phyloP scores from a whole-genome alignment of 2,888 invertebrate genomes.

The Cephus nigrinus region DNA sequence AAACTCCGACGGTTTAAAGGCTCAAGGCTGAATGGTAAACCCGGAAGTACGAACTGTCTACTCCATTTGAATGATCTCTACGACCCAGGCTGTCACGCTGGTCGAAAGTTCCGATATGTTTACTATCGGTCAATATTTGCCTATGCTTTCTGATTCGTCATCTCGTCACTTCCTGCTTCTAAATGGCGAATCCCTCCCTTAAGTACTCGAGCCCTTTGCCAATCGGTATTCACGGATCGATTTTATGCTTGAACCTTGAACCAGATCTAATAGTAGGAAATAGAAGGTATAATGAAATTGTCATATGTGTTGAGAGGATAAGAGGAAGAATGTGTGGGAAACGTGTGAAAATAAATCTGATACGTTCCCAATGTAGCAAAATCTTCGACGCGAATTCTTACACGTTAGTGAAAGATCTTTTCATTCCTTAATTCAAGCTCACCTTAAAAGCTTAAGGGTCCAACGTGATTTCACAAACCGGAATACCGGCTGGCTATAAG shows the following conservation, averaged over 20 bases:
- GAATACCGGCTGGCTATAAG: slow-evolving; percentile 15
- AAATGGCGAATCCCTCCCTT: background rate
- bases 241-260: background rate
- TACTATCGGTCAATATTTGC: slow-evolving; percentile 43
- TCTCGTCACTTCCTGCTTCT: slow-evolving; percentile 21
- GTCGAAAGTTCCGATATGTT: slow-evolving; percentile 34
- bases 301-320: background rate
- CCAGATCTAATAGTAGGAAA: background rate
- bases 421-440: background rate
- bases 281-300: background rate
- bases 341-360: background rate
- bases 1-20: background rate
- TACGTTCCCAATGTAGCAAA: background rate
- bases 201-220: background rate
- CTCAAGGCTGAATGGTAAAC: background rate
- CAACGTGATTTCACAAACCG: slow-evolving; percentile 18
- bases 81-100: slow-evolving; percentile 3
- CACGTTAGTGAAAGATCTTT: background rate
- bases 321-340: background rate
- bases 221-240: background rate
- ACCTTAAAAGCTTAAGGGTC: slow-evolving; percentile 19
- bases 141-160: slow-evolving; percentile 41
- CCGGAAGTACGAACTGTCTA: background rate
- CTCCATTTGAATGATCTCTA: background rate
- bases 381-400: background rate